Percentiles rank a stretch among this genome's conserved stretches.
Evolutionary conservation across 1,140 invertebrate species (phyloP).

Genomic region (Calliopsis andreniformis): DNA sequence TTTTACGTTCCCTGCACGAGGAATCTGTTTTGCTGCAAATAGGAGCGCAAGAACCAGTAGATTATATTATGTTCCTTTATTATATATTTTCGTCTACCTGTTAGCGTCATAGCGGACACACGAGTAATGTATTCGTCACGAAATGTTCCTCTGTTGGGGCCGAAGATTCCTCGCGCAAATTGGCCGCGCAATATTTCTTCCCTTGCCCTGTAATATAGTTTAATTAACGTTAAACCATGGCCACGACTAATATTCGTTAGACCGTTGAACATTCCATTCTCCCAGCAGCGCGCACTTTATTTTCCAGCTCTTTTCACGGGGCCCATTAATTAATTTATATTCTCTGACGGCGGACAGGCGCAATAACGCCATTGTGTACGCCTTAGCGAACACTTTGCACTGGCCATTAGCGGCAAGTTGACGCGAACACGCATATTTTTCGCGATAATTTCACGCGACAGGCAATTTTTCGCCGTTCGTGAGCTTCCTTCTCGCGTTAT

Average conservation of each 20-base stretch:
- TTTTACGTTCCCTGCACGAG: background rate
- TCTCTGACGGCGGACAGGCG: slow-evolving; percentile 19
- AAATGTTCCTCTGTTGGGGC: background rate
- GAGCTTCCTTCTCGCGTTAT: slow-evolving; percentile 16
- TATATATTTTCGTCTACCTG: slow-evolving; percentile 15
- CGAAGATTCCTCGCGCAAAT: background rate
- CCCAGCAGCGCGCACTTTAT: slow-evolving; percentile 23
- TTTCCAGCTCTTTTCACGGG: slow-evolving; percentile 12
- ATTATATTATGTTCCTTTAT: slow-evolving; percentile 22
- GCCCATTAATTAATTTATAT: slow-evolving; percentile 59
- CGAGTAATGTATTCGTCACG: background rate
- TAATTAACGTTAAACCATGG: slow-evolving; percentile 38
- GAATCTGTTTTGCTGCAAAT: too few relatives aligned
- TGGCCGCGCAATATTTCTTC: slow-evolving; percentile 3
- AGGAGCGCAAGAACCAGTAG: background rate
- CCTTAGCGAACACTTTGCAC: slow-evolving; percentile 36
- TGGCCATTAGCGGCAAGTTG: slow-evolving; percentile 57
- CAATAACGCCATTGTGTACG: slow-evolving; percentile 45
- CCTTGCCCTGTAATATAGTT: slow-evolving; percentile 23
- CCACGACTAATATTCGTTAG: slow-evolving; percentile 43
- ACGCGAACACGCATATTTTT: slow-evolving; percentile 48
- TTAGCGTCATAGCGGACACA: background rate
- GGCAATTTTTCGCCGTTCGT: slow-evolving; percentile 45
- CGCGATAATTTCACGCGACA: slow-evolving; percentile 56
- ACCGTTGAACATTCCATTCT: slow-evolving; percentile 36